phyloP scores from a whole-genome alignment of 35 echinoderm and acorn worm genomes.

The Apostichopus japonicus region DNA sequence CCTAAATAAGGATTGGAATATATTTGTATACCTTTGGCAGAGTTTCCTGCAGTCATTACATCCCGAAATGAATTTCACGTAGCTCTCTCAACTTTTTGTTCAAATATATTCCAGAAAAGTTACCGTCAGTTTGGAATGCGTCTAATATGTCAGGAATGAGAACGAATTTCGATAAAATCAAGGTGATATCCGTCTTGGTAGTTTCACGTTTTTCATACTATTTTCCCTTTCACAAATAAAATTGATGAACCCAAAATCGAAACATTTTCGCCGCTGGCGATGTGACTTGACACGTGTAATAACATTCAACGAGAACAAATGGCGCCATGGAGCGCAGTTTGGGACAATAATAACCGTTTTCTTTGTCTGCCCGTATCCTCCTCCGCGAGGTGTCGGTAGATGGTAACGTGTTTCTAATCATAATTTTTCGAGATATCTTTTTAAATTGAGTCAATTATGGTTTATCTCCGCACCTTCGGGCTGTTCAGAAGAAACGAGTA shows the following conservation, averaged over 20 bases:
- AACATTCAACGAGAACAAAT: background rate
- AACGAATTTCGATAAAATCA: background rate
- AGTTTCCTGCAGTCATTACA: background rate
- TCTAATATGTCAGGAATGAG: background rate
- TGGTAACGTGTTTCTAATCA: background rate
- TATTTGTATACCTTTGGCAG: too few relatives aligned
- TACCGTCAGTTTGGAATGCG: background rate
- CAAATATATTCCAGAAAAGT: background rate
- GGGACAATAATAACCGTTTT: conserved; percentile 7
- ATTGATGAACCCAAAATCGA: background rate
- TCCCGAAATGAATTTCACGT: background rate
- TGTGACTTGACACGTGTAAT: background rate
- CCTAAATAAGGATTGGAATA: too few relatives aligned
- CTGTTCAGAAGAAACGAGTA: background rate
- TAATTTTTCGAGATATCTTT: conserved; percentile 30
- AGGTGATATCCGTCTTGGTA: background rate
- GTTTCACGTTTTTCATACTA: background rate
- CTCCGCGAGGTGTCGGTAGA: conserved; percentile 5
- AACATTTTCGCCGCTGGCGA: background rate
- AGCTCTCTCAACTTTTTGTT: too few relatives aligned
- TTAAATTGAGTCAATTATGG: conserved; percentile 47
- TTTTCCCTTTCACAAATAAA: background rate
- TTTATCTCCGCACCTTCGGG: conserved; percentile 13
- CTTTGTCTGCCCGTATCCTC: conserved; percentile 12
- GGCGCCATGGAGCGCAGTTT: conserved; percentile 12